Conservation (phyloP, 2,888 invertebrate genomes). For the Pristionchus japonicus region DNA sequence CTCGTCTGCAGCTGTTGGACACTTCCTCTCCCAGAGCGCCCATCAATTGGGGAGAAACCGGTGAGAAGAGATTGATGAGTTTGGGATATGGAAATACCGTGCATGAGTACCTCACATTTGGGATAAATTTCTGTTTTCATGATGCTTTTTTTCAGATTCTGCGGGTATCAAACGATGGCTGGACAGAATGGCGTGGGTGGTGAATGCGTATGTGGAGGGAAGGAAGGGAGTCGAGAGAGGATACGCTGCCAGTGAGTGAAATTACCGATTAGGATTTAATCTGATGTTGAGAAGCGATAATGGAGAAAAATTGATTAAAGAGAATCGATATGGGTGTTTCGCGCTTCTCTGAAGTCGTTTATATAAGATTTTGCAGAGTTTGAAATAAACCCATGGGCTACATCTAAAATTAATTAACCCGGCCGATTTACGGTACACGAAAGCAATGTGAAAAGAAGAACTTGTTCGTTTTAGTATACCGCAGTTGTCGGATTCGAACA, state of each 20-base stretch:
- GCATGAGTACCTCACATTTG: too few relatives aligned
- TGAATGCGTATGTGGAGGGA: slow-evolving; percentile 60
- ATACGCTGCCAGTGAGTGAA: neutral
- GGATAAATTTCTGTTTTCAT: neutral
- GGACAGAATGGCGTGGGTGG: slow-evolving; percentile 63
- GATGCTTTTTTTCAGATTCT: slow-evolving; percentile 53
- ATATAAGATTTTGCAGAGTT: too few relatives aligned
- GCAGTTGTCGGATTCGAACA: too few relatives aligned
- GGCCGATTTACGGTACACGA: neutral
- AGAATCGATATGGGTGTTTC: too few relatives aligned
- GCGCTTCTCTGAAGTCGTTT: too few relatives aligned
- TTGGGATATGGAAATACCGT: too few relatives aligned
- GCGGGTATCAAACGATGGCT: slow-evolving; percentile 67
- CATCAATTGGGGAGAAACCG: slow-evolving; percentile 89
- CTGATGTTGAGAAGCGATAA: too few relatives aligned
- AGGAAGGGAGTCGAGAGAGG: slow-evolving; percentile 42
- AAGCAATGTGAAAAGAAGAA: neutral
- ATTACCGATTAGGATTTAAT: too few relatives aligned
- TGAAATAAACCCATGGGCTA: too few relatives aligned
- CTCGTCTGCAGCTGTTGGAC: slow-evolving; percentile 88
- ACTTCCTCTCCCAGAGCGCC: slow-evolving; percentile 91
- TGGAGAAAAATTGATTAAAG: too few relatives aligned
- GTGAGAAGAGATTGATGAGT: too few relatives aligned
- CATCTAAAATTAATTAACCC: neutral
- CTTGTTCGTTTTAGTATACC: too few relatives aligned